Percentiles rank a stretch among this genome's conserved stretches.
Conservation (phyloP, 2,113 vertebrate species). For the Calidris pugnax region DNA sequence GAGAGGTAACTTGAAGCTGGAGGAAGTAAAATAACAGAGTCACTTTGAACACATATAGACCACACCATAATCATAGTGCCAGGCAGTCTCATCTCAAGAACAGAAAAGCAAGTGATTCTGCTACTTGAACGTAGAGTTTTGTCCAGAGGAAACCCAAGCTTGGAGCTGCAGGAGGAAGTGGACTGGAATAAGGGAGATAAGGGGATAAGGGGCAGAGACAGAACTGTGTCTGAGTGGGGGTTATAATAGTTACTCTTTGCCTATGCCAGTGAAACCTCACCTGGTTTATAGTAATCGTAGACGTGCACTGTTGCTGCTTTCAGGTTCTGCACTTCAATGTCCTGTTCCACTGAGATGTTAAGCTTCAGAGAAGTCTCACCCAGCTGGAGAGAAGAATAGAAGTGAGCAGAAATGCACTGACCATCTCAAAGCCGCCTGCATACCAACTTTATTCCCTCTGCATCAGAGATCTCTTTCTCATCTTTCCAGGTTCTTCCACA, state of each 20-base stretch:
- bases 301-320: conserved; percentile 22
- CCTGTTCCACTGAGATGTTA: conserved; percentile 47
- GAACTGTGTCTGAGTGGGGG: neutral
- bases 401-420: neutral
- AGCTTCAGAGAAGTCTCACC: neutral
- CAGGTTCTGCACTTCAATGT: conserved; percentile 40
- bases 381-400: conserved; percentile 10
- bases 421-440: neutral
- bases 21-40: neutral
- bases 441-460: neutral
- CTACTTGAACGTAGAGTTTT: neutral
- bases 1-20: neutral
- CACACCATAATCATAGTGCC: neutral
- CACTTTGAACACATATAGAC: neutral
- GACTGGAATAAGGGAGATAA: neutral
- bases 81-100: neutral
- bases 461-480: neutral
- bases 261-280: neutral
- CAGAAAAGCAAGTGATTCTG: neutral
- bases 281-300: conserved; percentile 56
- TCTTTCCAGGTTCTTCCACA: neutral
- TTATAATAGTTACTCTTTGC: neutral
- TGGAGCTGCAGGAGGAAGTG: neutral
- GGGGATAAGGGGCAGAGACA: neutral
- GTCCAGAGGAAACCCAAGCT: neutral